A percentile compares a stretch with the other conserved stretches of the same genome.
Evolutionary conservation across 1,140 invertebrate genomes (phyloP).

Genomic region (Oryctes rhinoceros): DNA sequence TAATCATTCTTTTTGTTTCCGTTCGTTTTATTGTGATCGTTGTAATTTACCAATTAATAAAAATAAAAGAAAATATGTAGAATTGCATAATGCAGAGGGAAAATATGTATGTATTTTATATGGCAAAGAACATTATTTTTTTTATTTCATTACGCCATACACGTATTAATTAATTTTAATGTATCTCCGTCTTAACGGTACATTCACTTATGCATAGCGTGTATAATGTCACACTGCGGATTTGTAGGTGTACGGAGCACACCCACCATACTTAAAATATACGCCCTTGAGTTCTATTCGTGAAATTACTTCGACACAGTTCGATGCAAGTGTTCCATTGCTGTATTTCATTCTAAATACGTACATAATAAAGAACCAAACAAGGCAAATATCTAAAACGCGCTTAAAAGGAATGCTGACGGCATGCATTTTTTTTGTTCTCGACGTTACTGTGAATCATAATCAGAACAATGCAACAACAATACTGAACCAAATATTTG

Average conservation of each 20-base stretch:
- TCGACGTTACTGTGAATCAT: background rate
- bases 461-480: too few relatives aligned
- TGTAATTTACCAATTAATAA: too few relatives aligned
- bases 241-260: background rate
- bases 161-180: background rate
- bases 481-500: too few relatives aligned
- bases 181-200: background rate
- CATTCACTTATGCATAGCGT: background rate
- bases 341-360: background rate
- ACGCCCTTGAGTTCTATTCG: background rate
- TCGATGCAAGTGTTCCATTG: background rate
- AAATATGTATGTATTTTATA: too few relatives aligned
- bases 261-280: slow-evolving; percentile 25
- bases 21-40: too few relatives aligned
- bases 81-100: too few relatives aligned
- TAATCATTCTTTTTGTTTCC: too few relatives aligned
- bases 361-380: background rate
- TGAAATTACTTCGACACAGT: slow-evolving; percentile 1
- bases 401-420: too few relatives aligned
- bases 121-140: too few relatives aligned
- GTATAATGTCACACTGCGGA: background rate
- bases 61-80: too few relatives aligned
- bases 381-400: background rate
- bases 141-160: too few relatives aligned
- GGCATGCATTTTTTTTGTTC: background rate